These are phyloP conservation scores for Hyles lineata DNA, from an alignment of 2,888 invertebrate species.

Conservation along the genomic window DNA sequence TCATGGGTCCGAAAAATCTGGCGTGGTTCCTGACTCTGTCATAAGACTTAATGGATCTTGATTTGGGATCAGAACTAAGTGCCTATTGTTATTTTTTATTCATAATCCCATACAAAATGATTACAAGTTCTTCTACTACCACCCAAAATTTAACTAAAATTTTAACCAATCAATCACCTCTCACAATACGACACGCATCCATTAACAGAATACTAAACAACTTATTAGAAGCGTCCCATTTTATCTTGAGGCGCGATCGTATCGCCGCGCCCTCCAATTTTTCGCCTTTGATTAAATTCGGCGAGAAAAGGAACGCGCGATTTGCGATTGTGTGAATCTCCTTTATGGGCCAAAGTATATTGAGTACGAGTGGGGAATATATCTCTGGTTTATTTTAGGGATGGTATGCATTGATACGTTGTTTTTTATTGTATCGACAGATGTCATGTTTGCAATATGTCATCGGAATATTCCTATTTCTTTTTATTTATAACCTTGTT, in stretches of 20 bases:
- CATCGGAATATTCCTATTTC: too few relatives aligned
- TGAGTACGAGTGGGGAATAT: not conserved
- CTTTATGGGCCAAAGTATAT: conserved; percentile 4
- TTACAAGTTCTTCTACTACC: too few relatives aligned
- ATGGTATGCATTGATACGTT: not conserved
- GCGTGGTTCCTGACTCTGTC: too few relatives aligned
- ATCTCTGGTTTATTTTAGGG: not conserved
- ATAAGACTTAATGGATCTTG: too few relatives aligned
- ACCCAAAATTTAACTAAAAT: not conserved
- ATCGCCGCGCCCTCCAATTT: conserved; percentile 18
- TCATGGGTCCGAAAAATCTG: too few relatives aligned
- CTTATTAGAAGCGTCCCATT: conserved; percentile 31
- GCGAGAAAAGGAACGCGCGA: conserved; percentile 29
- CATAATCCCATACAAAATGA: too few relatives aligned
- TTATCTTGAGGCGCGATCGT: conserved; percentile 14
- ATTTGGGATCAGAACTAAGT: too few relatives aligned
- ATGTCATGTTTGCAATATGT: not conserved
- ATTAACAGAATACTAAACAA: conserved; percentile 35
- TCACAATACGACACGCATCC: conserved; percentile 30
- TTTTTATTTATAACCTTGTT: too few relatives aligned
- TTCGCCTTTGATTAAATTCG: conserved; percentile 22
- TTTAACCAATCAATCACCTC: not conserved
- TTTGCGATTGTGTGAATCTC: conserved; percentile 21
- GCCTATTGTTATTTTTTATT: too few relatives aligned
- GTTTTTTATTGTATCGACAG: not conserved